A percentile compares a stretch with the other conserved stretches of the same genome.
phyloP scores from a whole-genome alignment of 37 sponge, comb jelly and placozoan genomes.

The Diacarnus erythraeanus region DNA sequence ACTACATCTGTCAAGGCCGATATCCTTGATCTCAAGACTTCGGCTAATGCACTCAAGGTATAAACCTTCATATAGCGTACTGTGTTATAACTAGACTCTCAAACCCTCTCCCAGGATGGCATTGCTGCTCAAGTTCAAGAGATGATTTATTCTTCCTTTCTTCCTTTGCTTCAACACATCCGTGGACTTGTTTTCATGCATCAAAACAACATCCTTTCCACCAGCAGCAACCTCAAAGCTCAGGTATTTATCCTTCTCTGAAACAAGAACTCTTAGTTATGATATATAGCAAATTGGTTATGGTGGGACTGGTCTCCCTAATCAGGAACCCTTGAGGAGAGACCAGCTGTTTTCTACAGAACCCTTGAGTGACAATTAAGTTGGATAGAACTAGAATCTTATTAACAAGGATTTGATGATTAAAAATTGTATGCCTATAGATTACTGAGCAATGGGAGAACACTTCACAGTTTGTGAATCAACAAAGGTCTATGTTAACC shows the following conservation, averaged over 20 bases:
- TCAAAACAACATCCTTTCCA: neutral
- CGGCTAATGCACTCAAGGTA: neutral
- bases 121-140: neutral
- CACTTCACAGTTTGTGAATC: slow-evolving; percentile 17
- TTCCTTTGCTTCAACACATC: slow-evolving; percentile 1
- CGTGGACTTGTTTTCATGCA: neutral
- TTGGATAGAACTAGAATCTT: too few species aligned
- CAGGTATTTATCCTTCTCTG: neutral
- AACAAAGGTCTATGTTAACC: slow-evolving; percentile 4
- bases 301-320: too few species aligned
- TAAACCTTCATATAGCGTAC: neutral
- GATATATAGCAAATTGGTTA: too few species aligned
- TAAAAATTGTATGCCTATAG: slow-evolving; percentile 3
- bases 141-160: neutral
- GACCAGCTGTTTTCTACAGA: too few species aligned
- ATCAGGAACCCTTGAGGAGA: too few species aligned
- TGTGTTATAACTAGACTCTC: too few species aligned
- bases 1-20: neutral
- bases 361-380: too few species aligned
- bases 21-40: neutral
- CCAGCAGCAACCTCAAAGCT: neutral
- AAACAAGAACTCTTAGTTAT: too few species aligned
- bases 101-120: neutral
- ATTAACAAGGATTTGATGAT: too few species aligned
- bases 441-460: slow-evolving; percentile 5